Evolutionary conservation across 2,888 invertebrate genomes (phyloP).

Genomic region (Noctua janthe): DNA sequence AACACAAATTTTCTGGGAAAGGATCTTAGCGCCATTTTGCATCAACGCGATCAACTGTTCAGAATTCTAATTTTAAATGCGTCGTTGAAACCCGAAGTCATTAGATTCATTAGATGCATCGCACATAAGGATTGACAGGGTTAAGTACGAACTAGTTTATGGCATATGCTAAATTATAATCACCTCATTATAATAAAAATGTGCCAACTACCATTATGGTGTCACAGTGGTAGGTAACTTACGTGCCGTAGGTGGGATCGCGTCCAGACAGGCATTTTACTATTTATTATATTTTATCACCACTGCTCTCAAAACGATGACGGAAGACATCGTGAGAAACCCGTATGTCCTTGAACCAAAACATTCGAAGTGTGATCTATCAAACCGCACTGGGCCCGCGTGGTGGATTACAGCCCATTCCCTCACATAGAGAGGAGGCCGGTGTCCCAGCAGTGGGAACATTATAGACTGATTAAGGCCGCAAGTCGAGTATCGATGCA

Average conservation of each 20-base stretch:
- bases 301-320: not conserved
- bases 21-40: constrained; percentile 26
- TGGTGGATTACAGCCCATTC: not conserved
- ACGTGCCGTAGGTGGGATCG: not conserved
- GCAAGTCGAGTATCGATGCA: not conserved
- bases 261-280: not conserved
- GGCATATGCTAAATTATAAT: not conserved
- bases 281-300: not conserved
- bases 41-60: not conserved
- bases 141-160: constrained; percentile 6
- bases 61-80: constrained; percentile 55
- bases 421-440: not conserved
- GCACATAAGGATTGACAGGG: constrained; percentile 25
- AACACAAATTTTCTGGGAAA: not conserved
- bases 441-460: not conserved
- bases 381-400: not conserved
- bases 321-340: not conserved
- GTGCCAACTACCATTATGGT: not conserved
- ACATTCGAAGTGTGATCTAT: not conserved
- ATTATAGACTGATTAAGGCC: not conserved
- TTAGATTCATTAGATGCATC: constrained; percentile 35
- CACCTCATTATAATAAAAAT: not conserved
- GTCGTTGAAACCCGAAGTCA: constrained; percentile 14
- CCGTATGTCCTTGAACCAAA: not conserved
- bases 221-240: not conserved